Percentiles rank a stretch among this genome's conserved stretches.
Conservation (phyloP, 2,113 vertebrate genomes). For the Ceratotherium simum region DNA sequence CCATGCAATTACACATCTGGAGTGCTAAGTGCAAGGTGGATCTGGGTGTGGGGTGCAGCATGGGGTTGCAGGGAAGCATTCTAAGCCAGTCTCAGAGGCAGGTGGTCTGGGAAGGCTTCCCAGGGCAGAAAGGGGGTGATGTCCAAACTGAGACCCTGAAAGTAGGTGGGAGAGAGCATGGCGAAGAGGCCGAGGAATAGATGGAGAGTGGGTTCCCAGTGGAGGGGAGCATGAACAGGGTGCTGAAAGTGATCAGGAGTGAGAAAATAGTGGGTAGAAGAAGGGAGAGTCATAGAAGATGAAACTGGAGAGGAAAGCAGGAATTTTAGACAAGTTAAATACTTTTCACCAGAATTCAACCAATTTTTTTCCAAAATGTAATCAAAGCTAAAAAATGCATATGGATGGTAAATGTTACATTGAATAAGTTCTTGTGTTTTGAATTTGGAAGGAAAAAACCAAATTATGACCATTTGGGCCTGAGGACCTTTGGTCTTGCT, state of each 20-base stretch:
- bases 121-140: neutral
- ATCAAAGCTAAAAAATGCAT: neutral
- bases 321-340: neutral
- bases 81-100: neutral
- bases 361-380: neutral
- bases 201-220: neutral
- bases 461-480: neutral
- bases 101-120: neutral
- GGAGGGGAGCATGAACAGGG: neutral
- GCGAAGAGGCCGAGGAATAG: neutral
- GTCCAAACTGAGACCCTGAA: neutral
- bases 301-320: neutral
- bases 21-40: neutral
- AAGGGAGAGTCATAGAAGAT: too few species aligned
- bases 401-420: neutral
- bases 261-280: neutral
- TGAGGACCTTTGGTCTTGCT: neutral
- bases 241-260: neutral
- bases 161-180: neutral
- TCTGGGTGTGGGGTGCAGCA: neutral
- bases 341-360: neutral
- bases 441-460: neutral
- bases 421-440: neutral
- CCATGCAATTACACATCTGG: neutral
- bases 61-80: neutral